These are phyloP conservation scores for Alouatta palliata DNA, from an alignment of 2,113 vertebrate genomes.

Conservation along the genomic window DNA sequence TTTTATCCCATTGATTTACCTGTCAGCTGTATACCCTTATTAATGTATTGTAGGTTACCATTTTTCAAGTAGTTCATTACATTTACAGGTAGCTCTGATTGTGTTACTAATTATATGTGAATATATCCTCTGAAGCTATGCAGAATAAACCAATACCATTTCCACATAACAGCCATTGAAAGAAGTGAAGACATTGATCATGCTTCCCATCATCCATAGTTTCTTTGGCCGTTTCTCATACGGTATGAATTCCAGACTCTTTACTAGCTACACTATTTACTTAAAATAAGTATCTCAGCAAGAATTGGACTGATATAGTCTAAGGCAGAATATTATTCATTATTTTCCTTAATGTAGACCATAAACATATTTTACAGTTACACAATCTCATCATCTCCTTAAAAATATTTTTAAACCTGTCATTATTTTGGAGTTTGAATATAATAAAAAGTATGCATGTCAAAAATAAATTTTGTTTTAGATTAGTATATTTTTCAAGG, in stretches of 20 bases:
- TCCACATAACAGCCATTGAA: neutral
- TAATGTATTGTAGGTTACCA: neutral
- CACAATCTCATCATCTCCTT: neutral
- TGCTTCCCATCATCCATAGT: neutral
- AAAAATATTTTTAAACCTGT: neutral
- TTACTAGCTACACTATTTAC: neutral
- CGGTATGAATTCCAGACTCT: neutral
- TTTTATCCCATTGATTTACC: neutral
- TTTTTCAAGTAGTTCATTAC: neutral
- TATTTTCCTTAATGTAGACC: neutral
- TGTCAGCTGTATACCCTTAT: neutral
- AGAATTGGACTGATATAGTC: neutral
- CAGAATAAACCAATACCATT: neutral
- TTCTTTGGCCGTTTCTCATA: neutral
- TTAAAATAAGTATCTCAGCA: neutral
- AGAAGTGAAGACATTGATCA: neutral
- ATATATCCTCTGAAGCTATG: neutral
- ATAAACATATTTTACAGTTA: neutral
- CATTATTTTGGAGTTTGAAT: constrained; percentile 21
- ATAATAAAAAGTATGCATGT: neutral
- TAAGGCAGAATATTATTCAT: neutral
- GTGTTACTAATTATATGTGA: neutral
- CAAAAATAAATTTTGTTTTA: constrained; percentile 14
- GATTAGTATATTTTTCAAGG: neutral
- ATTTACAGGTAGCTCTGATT: neutral